phyloP scores from a whole-genome alignment of 2,797 vertebrate species.

The Karalla daura region DNA sequence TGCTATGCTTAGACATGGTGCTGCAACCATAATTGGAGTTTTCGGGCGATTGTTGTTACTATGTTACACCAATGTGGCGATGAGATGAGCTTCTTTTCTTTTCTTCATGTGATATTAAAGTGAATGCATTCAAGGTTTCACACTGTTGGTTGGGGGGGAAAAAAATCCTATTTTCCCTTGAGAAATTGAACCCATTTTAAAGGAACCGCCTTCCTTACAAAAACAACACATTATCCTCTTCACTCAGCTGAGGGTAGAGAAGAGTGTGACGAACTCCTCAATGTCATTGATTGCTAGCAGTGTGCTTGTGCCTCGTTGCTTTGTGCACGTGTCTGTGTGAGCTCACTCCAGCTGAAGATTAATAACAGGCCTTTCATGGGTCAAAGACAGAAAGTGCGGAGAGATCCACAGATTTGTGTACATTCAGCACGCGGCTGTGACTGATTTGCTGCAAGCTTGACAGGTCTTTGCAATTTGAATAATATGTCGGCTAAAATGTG shows the following conservation, averaged over 20 bases:
- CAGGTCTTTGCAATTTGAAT: constrained; percentile 15
- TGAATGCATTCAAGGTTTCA: background rate
- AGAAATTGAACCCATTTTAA: too few species aligned
- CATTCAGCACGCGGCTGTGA: constrained; percentile 27
- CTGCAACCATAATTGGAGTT: background rate
- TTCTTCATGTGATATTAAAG: background rate
- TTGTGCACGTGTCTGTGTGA: constrained; percentile 18
- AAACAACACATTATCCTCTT: too few species aligned
- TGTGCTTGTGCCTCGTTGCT: constrained; percentile 20
- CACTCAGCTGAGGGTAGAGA: too few species aligned
- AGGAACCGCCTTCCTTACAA: too few species aligned
- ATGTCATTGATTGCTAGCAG: constrained; percentile 34
- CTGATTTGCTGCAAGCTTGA: constrained; percentile 16
- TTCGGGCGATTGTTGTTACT: background rate
- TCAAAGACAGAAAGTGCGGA: constrained; percentile 12
- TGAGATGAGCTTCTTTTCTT: background rate
- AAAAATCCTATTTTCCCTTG: too few species aligned
- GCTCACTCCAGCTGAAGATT: constrained; percentile 37
- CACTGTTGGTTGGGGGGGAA: background rate
- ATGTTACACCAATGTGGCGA: too few species aligned
- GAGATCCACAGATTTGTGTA: constrained; percentile 3
- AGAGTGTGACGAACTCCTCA: constrained; percentile 24
- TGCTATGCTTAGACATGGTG: background rate
- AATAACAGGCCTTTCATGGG: constrained; percentile 17
- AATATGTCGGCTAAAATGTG: constrained; percentile 13